These are phyloP conservation scores for Pipistrellus pygmaeus DNA, from an alignment of 2,797 vertebrate species.

Conservation along the genomic window DNA sequence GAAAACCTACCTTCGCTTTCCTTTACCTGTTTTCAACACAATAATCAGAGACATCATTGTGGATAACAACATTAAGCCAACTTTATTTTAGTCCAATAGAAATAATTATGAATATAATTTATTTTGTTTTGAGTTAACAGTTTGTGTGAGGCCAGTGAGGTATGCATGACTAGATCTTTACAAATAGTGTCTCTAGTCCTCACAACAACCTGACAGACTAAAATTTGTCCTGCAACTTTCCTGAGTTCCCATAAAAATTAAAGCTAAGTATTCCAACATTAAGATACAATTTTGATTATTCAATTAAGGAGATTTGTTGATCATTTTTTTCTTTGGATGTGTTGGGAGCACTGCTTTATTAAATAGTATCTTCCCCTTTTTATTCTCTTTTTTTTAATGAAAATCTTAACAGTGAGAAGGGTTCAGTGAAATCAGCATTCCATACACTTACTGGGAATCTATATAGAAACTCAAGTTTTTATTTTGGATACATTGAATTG, in stretches of 20 bases:
- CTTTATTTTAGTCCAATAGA: neutral
- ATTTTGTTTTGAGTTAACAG: neutral
- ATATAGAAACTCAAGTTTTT: conserved; percentile 48
- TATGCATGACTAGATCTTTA: neutral
- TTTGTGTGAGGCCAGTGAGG: neutral
- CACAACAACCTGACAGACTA: neutral
- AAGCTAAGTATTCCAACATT: neutral
- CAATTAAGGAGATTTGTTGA: neutral
- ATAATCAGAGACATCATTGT: neutral
- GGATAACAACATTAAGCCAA: conserved; percentile 8
- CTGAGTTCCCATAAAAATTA: neutral
- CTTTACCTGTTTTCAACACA: neutral
- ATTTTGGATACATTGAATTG: conserved; percentile 56
- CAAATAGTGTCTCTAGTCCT: neutral
- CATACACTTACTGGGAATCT: neutral
- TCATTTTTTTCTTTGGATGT: neutral
- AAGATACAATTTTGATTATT: neutral
- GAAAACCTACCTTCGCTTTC: neutral
- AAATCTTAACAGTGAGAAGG: neutral
- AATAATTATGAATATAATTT: neutral
- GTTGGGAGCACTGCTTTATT: neutral
- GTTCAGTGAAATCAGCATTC: neutral
- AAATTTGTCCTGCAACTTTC: neutral
- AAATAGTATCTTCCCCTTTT: neutral
- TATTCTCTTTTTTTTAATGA: neutral